Base-by-base conservation (phyloP, 2,888 invertebrate species). In the Cosmorhoe ocellata region DNA sequence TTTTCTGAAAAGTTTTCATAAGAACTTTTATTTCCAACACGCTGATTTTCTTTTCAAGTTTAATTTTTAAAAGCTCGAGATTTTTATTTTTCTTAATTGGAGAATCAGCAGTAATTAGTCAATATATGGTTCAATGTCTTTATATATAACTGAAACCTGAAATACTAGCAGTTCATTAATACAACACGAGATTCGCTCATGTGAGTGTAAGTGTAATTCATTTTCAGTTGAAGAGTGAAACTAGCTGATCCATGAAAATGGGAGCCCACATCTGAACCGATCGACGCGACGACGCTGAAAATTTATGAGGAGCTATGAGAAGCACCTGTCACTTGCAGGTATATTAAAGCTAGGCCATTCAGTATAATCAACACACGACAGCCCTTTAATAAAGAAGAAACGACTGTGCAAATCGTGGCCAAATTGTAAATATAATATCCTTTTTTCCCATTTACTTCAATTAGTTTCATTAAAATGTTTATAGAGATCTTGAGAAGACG, bases 231-330 rank as follows among this genome's bases (percentile, higher is more conserved):
- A 48, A 41, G 40, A 10, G 32, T 43, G 3, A 33, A 38, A 38
- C 22, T 33, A 32, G 38, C 14, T 39, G 39, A 50, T 44, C 38
- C 33, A 30, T 44, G 50, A 50, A n/a, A 50, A 50, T 44, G 44
- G 30, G 39, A 44, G 11, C 50, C 50, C 43, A 14, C 42, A 48
- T 37, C 13, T 30, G 31, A 42, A 10, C 26, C 36, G 32, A 37
- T 42, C 36, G 32, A 24, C 7, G 6, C 7, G 24, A 24, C 18
- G 7, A 31, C 33, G 26, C 36, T 30, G 36, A 12, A 14, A 10
- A 27, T 36, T 42, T 34, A 33, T 26, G 42, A 33, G 24, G 24
- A 32, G 27, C 27, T 34, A 24, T 33, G 33, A 33, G n/a, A 26
- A 42, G 33, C 30, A 27, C 38, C 32, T 49, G 43, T 43, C 38